These are phyloP conservation scores for Tetropium fuscum DNA, from an alignment of 2,888 invertebrate species.

Conservation along the genomic window DNA sequence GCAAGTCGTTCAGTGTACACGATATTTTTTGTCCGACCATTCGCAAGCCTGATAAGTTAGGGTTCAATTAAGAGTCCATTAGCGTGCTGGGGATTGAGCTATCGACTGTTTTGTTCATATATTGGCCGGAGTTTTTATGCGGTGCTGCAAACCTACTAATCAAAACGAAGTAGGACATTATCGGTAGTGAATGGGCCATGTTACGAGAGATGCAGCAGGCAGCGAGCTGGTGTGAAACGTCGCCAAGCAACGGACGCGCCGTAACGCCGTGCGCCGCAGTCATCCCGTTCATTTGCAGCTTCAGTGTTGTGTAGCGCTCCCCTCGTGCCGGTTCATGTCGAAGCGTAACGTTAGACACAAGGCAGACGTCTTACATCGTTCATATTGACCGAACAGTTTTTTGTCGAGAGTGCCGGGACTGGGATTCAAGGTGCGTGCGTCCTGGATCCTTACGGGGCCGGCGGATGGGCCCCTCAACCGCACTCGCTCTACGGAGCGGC, in stretches of 20 bases:
- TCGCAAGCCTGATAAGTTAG: no score
- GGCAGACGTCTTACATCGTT: conserved; percentile 21
- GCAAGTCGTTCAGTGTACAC: no score
- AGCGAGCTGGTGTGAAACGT: conserved; percentile 39
- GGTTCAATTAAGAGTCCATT: no score
- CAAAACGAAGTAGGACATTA: conserved; percentile 14
- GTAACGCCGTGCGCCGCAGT: conserved; percentile 34
- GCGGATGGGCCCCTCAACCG: conserved; percentile 64
- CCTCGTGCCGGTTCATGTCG: conserved; percentile 28
- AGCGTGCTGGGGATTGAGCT: no score
- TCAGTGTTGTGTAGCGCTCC: conserved; percentile 38
- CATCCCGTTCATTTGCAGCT: conserved; percentile 45
- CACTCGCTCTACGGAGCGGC: conserved; percentile 55
- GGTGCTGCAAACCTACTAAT: conserved; percentile 3
- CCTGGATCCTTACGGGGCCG: conserved; percentile 69
- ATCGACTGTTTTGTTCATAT: no score
- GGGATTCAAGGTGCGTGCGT: conserved; percentile 46
- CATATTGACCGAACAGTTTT: conserved; percentile 26
- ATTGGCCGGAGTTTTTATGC: no score
- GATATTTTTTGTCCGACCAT: no score
- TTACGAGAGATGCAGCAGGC: conserved; percentile 29
- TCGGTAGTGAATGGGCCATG: conserved; percentile 29
- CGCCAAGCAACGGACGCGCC: conserved; percentile 49
- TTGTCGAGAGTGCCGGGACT: conserved; percentile 32
- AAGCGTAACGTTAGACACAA: conserved; percentile 8